Conservation (phyloP, 35 echinoderm and acorn worm genomes). For the Heliocidaris tuberculata region DNA sequence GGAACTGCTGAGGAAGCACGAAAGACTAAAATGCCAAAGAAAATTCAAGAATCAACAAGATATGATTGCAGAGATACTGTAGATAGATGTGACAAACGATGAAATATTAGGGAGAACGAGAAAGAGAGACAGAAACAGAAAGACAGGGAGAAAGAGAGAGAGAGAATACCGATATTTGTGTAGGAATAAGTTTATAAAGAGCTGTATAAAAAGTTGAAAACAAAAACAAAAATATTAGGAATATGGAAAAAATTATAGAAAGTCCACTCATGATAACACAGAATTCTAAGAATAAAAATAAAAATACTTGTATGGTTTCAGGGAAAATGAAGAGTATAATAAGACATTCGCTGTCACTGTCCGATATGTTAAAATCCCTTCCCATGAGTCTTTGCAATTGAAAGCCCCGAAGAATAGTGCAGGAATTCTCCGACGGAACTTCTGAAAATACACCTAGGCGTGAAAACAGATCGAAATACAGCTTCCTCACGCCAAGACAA, state of each 20-base stretch:
- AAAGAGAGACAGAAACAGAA: too few relatives aligned
- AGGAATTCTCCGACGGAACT: not conserved
- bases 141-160: too few relatives aligned
- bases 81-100: too few relatives aligned
- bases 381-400: not conserved
- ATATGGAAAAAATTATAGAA: not conserved
- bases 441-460: conserved; percentile 23
- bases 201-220: not conserved
- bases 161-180: too few relatives aligned
- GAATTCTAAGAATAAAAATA: not conserved
- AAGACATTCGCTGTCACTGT: not conserved
- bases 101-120: too few relatives aligned
- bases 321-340: not conserved
- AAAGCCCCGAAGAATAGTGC: not conserved
- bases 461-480: not conserved
- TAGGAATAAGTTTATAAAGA: too few relatives aligned
- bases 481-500: not conserved
- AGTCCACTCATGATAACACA: not conserved
- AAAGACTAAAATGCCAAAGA: too few relatives aligned
- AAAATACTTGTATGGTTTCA: not conserved
- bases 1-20: too few relatives aligned
- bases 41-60: too few relatives aligned
- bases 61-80: too few relatives aligned
- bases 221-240: not conserved
- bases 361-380: not conserved